Conservation (phyloP, 2,797 vertebrate genomes). For the Psittacula echo region DNA sequence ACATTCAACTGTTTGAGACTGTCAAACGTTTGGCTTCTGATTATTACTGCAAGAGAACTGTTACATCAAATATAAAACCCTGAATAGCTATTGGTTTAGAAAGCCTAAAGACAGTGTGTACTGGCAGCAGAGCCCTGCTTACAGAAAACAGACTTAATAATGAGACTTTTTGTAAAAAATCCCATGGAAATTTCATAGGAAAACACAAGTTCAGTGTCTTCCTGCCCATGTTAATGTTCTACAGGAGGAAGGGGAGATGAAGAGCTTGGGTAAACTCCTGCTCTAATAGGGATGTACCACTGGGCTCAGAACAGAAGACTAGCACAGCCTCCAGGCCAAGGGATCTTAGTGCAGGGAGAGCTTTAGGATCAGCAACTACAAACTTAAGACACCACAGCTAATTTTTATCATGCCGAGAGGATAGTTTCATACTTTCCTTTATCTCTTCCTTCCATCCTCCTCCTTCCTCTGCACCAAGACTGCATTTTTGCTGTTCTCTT, state of each 20-base stretch:
- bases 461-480: background rate
- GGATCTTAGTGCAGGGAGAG: background rate
- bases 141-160: background rate
- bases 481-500: background rate
- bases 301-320: background rate
- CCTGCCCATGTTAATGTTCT: accelerated
- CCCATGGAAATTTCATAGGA: background rate
- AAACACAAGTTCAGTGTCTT: background rate
- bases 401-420: background rate
- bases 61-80: background rate
- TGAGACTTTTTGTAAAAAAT: background rate
- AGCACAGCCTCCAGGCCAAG: background rate
- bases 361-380: background rate
- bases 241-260: accelerated
- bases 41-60: background rate
- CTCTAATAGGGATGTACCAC: background rate
- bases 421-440: background rate
- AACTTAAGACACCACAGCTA: background rate
- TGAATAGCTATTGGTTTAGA: background rate
- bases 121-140: background rate
- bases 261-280: background rate
- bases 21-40: background rate
- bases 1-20: background rate
- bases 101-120: background rate
- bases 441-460: background rate